Evolutionary conservation across 2,888 invertebrate species (phyloP).

Genomic region (Ecdyonurus torrentis): DNA sequence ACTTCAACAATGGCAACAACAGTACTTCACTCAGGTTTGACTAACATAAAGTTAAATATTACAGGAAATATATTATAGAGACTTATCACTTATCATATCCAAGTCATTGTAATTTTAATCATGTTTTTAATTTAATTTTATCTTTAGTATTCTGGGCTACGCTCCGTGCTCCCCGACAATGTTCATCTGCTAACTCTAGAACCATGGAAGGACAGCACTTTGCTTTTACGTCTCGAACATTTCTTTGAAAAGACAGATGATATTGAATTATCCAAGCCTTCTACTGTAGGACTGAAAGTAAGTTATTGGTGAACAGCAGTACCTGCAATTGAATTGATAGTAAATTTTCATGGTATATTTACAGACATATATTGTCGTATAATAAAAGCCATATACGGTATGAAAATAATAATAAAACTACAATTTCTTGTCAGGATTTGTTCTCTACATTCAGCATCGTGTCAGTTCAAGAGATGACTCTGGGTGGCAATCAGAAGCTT

Average conservation of each 20-base stretch:
- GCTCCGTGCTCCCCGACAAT: conserved; percentile 41
- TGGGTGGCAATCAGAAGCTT: conserved; percentile 52
- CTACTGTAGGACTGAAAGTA: conserved; percentile 23
- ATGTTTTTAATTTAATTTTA: not conserved
- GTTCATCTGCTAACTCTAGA: conserved; percentile 65
- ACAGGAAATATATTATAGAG: no score
- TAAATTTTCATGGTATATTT: not conserved
- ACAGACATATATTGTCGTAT: no score
- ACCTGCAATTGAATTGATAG: not conserved
- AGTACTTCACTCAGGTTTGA: not conserved
- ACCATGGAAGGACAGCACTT: conserved; percentile 43
- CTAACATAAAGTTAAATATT: not conserved
- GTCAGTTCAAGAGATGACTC: conserved; percentile 41
- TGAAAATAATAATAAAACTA: no score
- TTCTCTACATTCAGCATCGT: conserved; percentile 38
- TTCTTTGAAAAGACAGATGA: conserved; percentile 49
- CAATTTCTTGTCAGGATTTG: conserved; percentile 38
- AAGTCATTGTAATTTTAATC: no score
- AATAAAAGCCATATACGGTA: no score
- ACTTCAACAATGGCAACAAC: conserved; percentile 29
- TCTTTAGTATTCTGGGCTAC: conserved; percentile 36
- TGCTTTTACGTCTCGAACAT: conserved; percentile 66
- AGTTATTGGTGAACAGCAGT: no score
- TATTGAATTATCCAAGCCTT: conserved; percentile 30
- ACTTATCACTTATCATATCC: no score